Evolutionary conservation across 2,888 invertebrate genomes (phyloP), one percentile per base, ranked within the genome.

Genomic region (Xanthia icteritia): DNA sequence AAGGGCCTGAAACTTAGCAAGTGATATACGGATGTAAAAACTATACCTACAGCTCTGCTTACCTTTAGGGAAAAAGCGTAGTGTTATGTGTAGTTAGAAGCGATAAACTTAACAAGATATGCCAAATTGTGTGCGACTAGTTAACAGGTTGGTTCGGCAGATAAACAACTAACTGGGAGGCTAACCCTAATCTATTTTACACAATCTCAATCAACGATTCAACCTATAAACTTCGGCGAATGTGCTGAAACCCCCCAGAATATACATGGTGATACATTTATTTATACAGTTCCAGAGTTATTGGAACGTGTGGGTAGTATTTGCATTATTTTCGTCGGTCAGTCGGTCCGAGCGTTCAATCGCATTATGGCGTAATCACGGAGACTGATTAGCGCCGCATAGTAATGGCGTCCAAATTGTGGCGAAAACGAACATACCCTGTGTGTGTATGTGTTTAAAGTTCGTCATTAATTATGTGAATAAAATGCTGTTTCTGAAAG

Each of bases 361-460:
- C 90, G 76, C 89, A 92, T 95, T 95, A 95, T 85, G 83, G 87
- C 91, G 93, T 94, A 96, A 96, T 96, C 95, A 95, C 92, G 88
- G 92, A 91, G 90, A 88, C 89, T 93, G 95, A 95, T 95, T 95
- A 95, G 94, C 92, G 92, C 90, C 89, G 91, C 92, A 91, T 92
- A 89, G 89, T 92, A 92, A 94, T 93, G 92, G 92, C 85, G 88
- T 83, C 58, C 86, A 85, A 90, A 89, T 89, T 90, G 90, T 77
- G 89, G 85, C 78, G 84, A 81, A 87, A 90, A 88, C 72, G 77
- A 73, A 84, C 77, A 79, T 72, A 64, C 0, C n/a, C 45, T 73
- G 75, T 66, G n/a, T 61, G n/a, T n/a, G 67, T 69, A 58, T 68
- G 54, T 51, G 73, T 79, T 83, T 85, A 76, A 77, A 78, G 77